Conservation (phyloP, 1,140 invertebrate species). For the Diprion similis region DNA sequence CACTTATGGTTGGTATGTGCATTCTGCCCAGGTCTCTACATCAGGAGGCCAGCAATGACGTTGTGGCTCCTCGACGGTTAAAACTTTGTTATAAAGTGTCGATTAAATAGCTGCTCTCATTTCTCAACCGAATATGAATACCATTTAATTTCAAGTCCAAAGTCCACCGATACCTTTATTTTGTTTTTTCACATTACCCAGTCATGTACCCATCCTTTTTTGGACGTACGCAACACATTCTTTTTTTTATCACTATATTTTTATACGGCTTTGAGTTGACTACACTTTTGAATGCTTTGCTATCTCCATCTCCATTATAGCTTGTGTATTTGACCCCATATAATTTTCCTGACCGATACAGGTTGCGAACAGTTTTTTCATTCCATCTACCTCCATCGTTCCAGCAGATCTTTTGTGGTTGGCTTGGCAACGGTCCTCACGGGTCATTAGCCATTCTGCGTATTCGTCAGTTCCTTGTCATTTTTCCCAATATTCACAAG, state of each 20-base stretch:
- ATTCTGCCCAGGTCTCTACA: constrained; percentile 7
- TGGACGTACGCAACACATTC: constrained; percentile 25
- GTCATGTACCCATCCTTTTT: constrained; percentile 26
- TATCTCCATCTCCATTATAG: constrained; percentile 34
- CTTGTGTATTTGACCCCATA: constrained; percentile 16
- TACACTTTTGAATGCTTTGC: constrained; percentile 30
- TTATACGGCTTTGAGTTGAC: constrained; percentile 22
- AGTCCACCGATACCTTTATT: constrained; percentile 24
- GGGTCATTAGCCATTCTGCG: constrained; percentile 1
- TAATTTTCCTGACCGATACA: neutral
- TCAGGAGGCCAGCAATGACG: neutral
- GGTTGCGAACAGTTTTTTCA: constrained; percentile 14
- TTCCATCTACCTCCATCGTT: constrained; percentile 17
- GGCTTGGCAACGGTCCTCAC: neutral
- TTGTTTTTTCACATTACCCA: constrained; percentile 22
- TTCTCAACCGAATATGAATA: constrained; percentile 38
- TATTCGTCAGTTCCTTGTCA: neutral
- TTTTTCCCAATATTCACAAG: neutral
- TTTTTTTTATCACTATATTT: constrained; percentile 5
- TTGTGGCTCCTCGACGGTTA: neutral
- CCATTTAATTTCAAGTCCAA: constrained; percentile 2
- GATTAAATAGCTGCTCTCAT: constrained; percentile 36
- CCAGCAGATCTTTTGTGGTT: constrained; percentile 21
- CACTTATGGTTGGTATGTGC: neutral
- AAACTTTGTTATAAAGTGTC: neutral